These are phyloP conservation scores for Latrodectus hesperus DNA, from an alignment of 2,888 invertebrate species.

Conservation along the genomic window DNA sequence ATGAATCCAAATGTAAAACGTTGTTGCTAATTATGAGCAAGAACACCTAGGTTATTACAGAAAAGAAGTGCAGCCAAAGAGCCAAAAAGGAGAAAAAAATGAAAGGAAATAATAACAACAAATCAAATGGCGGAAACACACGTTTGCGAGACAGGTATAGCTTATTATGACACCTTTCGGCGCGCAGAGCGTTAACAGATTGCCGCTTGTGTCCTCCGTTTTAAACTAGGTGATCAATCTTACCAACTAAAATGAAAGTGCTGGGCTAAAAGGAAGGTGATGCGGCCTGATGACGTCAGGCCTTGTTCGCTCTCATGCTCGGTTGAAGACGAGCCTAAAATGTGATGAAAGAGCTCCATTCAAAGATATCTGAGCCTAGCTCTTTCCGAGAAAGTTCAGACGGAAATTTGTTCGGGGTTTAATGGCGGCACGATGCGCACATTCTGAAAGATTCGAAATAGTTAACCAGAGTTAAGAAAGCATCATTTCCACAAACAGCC, in stretches of 20 bases:
- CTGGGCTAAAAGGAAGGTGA: conserved; percentile 33
- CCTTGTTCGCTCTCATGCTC: conserved; percentile 38
- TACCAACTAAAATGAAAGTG: conserved; percentile 51
- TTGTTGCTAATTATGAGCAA: no score
- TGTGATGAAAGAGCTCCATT: not conserved
- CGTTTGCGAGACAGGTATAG: conserved; percentile 3
- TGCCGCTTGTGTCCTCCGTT: conserved; percentile 44
- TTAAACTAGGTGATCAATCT: conserved; percentile 58
- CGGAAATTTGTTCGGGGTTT: not conserved
- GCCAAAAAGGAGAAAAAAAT: not conserved
- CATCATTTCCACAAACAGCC: not conserved
- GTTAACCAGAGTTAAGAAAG: not conserved
- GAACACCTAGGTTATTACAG: no score
- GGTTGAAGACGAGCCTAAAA: conserved; percentile 3
- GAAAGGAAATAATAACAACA: not conserved
- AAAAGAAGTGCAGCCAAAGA: no score
- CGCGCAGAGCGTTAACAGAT: conserved; percentile 59
- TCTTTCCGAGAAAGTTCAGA: not conserved
- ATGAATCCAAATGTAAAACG: no score
- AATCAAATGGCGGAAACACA: not conserved
- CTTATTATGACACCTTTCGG: conserved; percentile 27
- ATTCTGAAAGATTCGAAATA: not conserved
- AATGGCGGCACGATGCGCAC: not conserved
- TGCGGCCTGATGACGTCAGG: conserved; percentile 20
- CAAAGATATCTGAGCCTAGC: not conserved